Conservation (phyloP, 1,140 invertebrate species). For the Drosophila navojoa region DNA sequence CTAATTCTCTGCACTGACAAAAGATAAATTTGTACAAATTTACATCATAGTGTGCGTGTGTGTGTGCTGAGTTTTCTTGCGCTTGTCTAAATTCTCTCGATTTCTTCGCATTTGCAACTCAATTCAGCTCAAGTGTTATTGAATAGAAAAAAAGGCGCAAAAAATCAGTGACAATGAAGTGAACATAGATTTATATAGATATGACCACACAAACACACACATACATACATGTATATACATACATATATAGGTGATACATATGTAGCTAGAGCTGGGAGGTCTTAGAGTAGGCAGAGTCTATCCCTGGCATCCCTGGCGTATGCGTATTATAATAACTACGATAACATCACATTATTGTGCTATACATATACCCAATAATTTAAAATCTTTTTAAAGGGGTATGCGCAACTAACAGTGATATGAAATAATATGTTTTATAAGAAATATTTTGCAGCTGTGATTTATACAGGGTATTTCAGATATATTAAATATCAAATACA, state of each 20-base stretch:
- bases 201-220: background rate
- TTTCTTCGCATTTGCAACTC: conserved; percentile 64
- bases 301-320: conserved; percentile 36
- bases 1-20: conserved; percentile 53
- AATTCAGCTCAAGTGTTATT: conserved; percentile 60
- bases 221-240: background rate
- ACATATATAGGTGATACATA: background rate
- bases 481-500: too few relatives aligned
- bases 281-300: conserved; percentile 5
- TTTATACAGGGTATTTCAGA: too few relatives aligned
- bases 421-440: too few relatives aligned
- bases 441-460: too few relatives aligned
- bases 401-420: background rate
- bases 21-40: conserved; percentile 67
- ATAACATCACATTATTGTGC: background rate
- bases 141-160: conserved; percentile 45
- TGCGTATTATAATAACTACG: conserved; percentile 32
- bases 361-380: conserved; percentile 1
- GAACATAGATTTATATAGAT: conserved; percentile 18
- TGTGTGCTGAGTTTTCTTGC: conserved; percentile 37
- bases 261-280: background rate
- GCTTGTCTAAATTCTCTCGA: conserved; percentile 67
- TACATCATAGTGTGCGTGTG: conserved; percentile 12
- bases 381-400: background rate
- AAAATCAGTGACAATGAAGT: conserved; percentile 50